Evolutionary conservation across 2,113 vertebrate genomes (phyloP).

Genomic region (Scytalopus superciliaris): DNA sequence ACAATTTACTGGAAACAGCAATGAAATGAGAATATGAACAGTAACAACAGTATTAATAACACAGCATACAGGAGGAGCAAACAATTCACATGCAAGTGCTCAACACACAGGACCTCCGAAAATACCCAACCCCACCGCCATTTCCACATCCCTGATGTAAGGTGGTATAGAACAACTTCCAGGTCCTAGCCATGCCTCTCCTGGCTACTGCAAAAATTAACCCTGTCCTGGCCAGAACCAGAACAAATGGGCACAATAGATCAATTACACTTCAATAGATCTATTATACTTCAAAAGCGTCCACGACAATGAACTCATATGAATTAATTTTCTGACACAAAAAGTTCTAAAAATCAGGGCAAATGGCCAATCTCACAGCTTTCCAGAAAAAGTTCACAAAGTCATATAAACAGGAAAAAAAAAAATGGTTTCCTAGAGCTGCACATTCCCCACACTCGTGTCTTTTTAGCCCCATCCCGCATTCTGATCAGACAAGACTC

Average conservation of each 20-base stretch:
- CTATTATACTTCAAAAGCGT: not conserved
- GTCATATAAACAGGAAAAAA: not conserved
- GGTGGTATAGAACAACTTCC: not conserved
- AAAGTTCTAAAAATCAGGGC: not conserved
- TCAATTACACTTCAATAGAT: too few relatives aligned
- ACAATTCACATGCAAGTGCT: not conserved
- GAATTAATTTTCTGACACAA: not conserved
- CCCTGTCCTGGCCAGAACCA: not conserved
- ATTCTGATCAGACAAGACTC: not conserved
- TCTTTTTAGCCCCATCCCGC: not conserved
- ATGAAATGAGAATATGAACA: not conserved
- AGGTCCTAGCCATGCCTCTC: rapidly evolving
- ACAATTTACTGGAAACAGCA: not conserved
- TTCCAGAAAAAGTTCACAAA: not conserved
- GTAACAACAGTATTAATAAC: not conserved
- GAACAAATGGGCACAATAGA: not conserved
- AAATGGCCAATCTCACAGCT: not conserved
- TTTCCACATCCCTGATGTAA: not conserved
- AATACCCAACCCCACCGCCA: not conserved
- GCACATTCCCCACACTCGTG: not conserved
- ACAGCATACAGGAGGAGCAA: not conserved
- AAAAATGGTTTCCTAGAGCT: not conserved
- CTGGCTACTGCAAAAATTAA: not conserved
- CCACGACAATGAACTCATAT: not conserved
- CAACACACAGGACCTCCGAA: rapidly evolving